Percentiles rank a stretch among this genome's conserved stretches.
These are phyloP conservation scores for Azorinus chamasolen DNA, from an alignment of 2,888 invertebrate genomes.

Conservation along the genomic window DNA sequence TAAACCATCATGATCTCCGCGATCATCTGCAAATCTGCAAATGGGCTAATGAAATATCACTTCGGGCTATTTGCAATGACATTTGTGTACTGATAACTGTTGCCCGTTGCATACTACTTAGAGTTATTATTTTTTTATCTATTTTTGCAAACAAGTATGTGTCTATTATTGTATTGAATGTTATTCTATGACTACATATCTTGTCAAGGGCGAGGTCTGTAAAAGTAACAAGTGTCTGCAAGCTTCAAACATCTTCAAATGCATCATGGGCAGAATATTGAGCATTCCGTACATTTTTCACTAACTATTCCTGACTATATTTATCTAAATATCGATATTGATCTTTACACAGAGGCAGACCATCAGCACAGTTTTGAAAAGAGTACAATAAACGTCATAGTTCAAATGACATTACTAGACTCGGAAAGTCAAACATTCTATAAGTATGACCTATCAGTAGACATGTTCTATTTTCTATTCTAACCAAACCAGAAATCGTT, in stretches of 20 bases:
- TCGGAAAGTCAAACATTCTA: no score
- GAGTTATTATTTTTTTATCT: not conserved
- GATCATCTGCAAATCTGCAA: no score
- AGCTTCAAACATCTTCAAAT: slow-evolving; percentile 20
- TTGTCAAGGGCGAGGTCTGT: not conserved
- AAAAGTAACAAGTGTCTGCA: not conserved
- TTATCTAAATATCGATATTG: no score
- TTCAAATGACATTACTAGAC: no score
- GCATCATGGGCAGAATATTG: slow-evolving; percentile 22
- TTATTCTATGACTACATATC: not conserved
- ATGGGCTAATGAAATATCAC: no score
- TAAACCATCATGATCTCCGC: no score
- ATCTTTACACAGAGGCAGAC: no score
- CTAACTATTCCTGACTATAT: slow-evolving; percentile 6
- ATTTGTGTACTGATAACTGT: no score
- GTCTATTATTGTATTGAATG: not conserved
- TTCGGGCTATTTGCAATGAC: no score
- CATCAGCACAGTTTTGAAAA: no score
- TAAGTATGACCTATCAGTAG: slow-evolving; percentile 5
- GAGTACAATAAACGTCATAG: no score
- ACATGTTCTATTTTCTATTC: not conserved
- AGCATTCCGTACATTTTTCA: not conserved
- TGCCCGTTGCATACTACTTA: not conserved
- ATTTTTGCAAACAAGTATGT: not conserved
- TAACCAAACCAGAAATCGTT: slow-evolving; percentile 4